These are phyloP conservation scores for Ichneumoninae sp. DNA, from an alignment of 2,888 invertebrate genomes.

Conservation along the genomic window DNA sequence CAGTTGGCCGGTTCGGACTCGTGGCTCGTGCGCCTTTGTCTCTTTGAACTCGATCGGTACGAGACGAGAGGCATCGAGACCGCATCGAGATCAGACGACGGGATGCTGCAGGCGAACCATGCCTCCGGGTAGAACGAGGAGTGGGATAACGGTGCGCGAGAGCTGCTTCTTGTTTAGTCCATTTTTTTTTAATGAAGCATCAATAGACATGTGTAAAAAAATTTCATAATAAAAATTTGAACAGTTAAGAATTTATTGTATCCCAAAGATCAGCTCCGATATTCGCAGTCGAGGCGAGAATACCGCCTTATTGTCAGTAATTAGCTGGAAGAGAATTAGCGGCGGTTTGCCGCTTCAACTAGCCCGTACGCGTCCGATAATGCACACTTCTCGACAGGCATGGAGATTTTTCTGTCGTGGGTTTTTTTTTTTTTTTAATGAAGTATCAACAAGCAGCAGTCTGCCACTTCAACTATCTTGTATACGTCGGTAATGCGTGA, in stretches of 20 bases:
- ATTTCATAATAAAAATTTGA: background rate
- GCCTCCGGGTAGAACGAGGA: background rate
- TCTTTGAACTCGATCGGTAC: slow-evolving; percentile 51
- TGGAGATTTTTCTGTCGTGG: slow-evolving; percentile 17
- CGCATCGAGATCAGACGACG: slow-evolving; percentile 18
- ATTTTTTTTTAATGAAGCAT: background rate
- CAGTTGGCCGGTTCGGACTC: slow-evolving; percentile 58
- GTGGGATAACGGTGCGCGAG: background rate
- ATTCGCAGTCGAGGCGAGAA: too few relatives aligned
- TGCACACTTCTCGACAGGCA: slow-evolving; percentile 7
- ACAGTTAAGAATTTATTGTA: too few relatives aligned
- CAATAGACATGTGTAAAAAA: background rate
- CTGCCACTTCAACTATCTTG: slow-evolving; percentile 4
- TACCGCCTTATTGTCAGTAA: background rate
- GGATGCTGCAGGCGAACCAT: background rate
- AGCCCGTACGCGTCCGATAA: slow-evolving; percentile 5
- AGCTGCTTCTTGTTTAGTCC: background rate
- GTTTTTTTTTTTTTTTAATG: too few relatives aligned
- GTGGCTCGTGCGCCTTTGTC: slow-evolving; percentile 60
- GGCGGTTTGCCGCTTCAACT: background rate
- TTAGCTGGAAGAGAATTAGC: slow-evolving; percentile 14
- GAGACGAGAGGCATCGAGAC: slow-evolving; percentile 52
- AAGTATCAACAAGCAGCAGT: background rate
- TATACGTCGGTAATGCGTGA: slow-evolving; percentile 10
- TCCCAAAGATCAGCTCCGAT: too few relatives aligned